Conservation (phyloP, 1,140 invertebrate species). For the Pachypeltis micranthus region DNA sequence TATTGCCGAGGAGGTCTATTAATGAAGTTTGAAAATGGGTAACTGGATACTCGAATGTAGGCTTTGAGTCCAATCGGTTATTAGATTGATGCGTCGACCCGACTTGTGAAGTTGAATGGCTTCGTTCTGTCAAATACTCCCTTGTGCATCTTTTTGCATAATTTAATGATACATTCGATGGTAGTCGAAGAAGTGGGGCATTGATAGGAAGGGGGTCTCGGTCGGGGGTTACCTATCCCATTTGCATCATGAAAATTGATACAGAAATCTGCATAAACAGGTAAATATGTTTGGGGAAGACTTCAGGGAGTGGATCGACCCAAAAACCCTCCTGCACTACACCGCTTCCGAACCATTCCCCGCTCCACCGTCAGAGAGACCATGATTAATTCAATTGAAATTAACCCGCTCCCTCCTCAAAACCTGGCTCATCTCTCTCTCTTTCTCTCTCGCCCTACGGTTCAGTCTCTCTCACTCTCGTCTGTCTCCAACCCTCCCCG, state of each 20-base stretch:
- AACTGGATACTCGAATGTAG: too few relatives aligned
- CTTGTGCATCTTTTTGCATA: not conserved
- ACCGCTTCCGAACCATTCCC: not conserved
- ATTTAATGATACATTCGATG: not conserved
- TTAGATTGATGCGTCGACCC: too few relatives aligned
- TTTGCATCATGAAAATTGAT: constrained; percentile 7
- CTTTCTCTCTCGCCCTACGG: not conserved
- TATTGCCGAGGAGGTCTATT: too few relatives aligned
- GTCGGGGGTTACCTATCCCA: too few relatives aligned
- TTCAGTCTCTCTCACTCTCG: too few relatives aligned
- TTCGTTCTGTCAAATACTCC: too few relatives aligned
- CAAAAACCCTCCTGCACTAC: not conserved
- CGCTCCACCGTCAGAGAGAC: not conserved
- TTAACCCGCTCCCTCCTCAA: not conserved
- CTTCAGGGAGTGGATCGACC: not conserved
- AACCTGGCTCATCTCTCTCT: too few relatives aligned
- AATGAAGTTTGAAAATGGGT: too few relatives aligned
- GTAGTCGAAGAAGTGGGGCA: not conserved
- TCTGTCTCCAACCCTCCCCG: too few relatives aligned
- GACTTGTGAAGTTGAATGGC: too few relatives aligned
- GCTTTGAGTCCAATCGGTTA: too few relatives aligned
- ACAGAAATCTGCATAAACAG: constrained; percentile 9
- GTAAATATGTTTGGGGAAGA: constrained; percentile 9
- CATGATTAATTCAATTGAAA: constrained; percentile 10
- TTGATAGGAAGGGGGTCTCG: not conserved